Evolutionary conservation across 2,888 invertebrate genomes (phyloP).

Genomic region (Epicampocera succincta): DNA sequence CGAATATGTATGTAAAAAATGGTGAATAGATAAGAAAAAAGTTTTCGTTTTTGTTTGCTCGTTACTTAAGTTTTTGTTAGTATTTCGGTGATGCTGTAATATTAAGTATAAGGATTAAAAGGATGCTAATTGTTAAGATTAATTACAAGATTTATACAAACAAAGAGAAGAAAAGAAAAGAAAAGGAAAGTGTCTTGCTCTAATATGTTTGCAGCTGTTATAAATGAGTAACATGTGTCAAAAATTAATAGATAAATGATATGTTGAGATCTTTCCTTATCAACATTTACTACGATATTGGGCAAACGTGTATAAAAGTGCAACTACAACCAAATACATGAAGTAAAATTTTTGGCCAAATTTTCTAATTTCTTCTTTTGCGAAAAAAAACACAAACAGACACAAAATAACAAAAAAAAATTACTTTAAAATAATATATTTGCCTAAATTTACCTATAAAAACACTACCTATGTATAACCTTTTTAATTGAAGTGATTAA

Average conservation of each 20-base stretch:
- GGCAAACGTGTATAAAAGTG: background rate
- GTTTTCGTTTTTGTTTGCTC: slow-evolving; percentile 5
- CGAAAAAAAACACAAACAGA: no score
- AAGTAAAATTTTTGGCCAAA: no score
- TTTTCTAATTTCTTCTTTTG: no score
- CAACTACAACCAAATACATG: no score
- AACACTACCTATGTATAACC: no score
- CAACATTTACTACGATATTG: background rate
- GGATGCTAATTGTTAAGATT: slow-evolving; percentile 67
- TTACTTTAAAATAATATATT: no score
- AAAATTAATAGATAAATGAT: slow-evolving; percentile 60
- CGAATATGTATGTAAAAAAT: no score
- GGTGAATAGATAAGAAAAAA: no score
- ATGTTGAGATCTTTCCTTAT: slow-evolving; percentile 28
- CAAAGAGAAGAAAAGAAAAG: background rate
- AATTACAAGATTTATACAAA: slow-evolving; percentile 55
- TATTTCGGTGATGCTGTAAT: slow-evolving; percentile 48
- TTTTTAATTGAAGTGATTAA: no score
- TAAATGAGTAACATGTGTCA: slow-evolving; percentile 63
- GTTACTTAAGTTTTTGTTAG: slow-evolving; percentile 4
- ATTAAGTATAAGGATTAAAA: slow-evolving; percentile 54
- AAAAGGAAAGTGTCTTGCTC: slow-evolving; percentile 17
- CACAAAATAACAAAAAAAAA: no score
- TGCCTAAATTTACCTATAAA: no score
- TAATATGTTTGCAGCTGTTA: slow-evolving; percentile 29